phyloP scores from a whole-genome alignment of 2,113 vertebrate genomes.

The Ptyas mucosa region DNA sequence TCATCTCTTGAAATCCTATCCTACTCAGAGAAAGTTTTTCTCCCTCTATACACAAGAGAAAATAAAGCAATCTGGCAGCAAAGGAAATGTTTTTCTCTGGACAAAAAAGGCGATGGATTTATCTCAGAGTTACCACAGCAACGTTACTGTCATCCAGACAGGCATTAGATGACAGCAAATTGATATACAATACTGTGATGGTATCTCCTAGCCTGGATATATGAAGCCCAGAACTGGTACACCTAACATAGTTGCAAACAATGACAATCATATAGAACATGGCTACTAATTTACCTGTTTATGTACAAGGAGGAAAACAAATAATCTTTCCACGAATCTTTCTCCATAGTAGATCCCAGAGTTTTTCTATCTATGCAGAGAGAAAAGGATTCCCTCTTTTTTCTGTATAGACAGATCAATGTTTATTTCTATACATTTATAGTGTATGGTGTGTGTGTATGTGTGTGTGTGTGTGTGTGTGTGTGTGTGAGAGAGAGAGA shows the following conservation, averaged over 20 bases:
- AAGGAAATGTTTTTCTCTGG: background rate
- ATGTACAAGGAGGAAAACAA: background rate
- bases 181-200: background rate
- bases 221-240: background rate
- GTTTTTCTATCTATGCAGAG: background rate
- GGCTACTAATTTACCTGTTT: background rate
- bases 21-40: background rate
- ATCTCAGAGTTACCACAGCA: background rate
- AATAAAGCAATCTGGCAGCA: background rate
- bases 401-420: background rate
- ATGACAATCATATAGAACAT: background rate
- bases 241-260: background rate
- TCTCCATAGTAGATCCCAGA: background rate
- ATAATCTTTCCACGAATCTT: background rate
- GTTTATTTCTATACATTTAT: background rate
- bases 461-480: too few relatives aligned
- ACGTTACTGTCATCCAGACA: too few relatives aligned
- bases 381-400: background rate
- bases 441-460: too few relatives aligned
- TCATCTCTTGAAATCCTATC: background rate
- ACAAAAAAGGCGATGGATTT: background rate
- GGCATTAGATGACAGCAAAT: background rate
- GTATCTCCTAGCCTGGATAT: background rate
- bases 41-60: background rate
- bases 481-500: background rate